Evolutionary conservation across 2,113 vertebrate genomes (phyloP).

Genomic region (Paralichthys olivaceus): DNA sequence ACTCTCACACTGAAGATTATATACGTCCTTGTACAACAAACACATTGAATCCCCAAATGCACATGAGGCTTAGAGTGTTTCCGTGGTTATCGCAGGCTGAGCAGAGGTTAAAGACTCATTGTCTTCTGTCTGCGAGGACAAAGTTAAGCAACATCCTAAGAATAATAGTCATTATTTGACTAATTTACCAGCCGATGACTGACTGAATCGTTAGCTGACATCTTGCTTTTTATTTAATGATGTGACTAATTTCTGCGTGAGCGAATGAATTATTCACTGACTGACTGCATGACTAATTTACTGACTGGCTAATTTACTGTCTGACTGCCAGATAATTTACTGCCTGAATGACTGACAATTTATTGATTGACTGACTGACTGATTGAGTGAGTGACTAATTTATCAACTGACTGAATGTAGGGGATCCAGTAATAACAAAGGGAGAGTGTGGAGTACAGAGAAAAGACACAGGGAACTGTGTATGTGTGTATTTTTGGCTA

Average conservation of each 20-base stretch:
- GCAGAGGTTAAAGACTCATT: conserved; percentile 61
- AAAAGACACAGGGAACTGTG: background rate
- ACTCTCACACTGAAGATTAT: background rate
- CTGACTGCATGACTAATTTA: conserved; percentile 56
- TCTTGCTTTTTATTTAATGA: conserved; percentile 52
- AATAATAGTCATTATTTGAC: conserved; percentile 53
- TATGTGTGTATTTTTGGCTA: conserved; percentile 33
- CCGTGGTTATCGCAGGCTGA: conserved; percentile 65
- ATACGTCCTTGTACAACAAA: background rate
- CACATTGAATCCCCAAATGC: background rate
- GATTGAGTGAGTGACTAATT: conserved; percentile 54
- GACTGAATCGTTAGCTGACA: conserved; percentile 27
- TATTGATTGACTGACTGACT: conserved; percentile 50
- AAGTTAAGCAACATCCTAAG: conserved; percentile 52
- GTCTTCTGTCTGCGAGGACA: conserved; percentile 57
- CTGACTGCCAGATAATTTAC: conserved; percentile 58
- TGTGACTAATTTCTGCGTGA: conserved; percentile 55
- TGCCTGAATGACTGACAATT: conserved; percentile 54
- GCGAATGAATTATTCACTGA: conserved; percentile 64
- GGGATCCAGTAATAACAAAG: conserved; percentile 33
- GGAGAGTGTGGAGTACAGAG: background rate
- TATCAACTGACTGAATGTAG: conserved; percentile 44
- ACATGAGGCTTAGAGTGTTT: background rate
- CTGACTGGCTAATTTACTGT: conserved; percentile 49
- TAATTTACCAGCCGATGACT: conserved; percentile 41